Evolutionary conservation across 2,888 invertebrate genomes (phyloP).

Genomic region (Drosophila aldrichi): DNA sequence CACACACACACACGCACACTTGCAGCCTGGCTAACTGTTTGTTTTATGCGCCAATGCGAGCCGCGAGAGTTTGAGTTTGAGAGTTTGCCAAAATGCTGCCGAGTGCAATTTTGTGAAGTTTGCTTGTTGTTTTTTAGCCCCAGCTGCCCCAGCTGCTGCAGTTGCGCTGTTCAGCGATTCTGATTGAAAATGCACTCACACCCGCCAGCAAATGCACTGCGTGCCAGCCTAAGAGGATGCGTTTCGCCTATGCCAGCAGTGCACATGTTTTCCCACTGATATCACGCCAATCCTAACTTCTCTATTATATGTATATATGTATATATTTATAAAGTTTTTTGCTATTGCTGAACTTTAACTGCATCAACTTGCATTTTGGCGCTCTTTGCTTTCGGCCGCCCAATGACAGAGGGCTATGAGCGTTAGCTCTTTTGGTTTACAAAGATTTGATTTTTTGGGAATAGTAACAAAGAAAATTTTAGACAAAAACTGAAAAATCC

Average conservation of each 20-base stretch:
- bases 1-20: slow-evolving; percentile 36
- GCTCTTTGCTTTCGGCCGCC: no score
- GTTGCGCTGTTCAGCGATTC: slow-evolving; percentile 73
- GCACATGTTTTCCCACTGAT: slow-evolving; percentile 1
- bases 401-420: no score
- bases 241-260: slow-evolving; percentile 21
- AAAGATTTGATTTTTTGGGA: no score
- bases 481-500: no score
- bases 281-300: slow-evolving; percentile 12
- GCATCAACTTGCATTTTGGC: not conserved
- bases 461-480: no score
- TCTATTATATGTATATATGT: not conserved
- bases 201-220: slow-evolving; percentile 22
- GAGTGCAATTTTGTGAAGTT: slow-evolving; percentile 77
- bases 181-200: slow-evolving; percentile 76
- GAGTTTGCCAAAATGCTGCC: slow-evolving; percentile 73
- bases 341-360: not conserved
- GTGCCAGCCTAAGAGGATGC: slow-evolving; percentile 47
- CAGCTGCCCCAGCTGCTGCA: slow-evolving; percentile 46
- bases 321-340: not conserved
- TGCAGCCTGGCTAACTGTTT: slow-evolving; percentile 58
- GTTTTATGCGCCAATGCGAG: slow-evolving; percentile 69
- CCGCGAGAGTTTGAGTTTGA: slow-evolving; percentile 63
- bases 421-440: no score
- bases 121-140: slow-evolving; percentile 55